These are phyloP conservation scores for Nephrotoma flavescens DNA, from an alignment of 2,888 invertebrate genomes.

Conservation along the genomic window DNA sequence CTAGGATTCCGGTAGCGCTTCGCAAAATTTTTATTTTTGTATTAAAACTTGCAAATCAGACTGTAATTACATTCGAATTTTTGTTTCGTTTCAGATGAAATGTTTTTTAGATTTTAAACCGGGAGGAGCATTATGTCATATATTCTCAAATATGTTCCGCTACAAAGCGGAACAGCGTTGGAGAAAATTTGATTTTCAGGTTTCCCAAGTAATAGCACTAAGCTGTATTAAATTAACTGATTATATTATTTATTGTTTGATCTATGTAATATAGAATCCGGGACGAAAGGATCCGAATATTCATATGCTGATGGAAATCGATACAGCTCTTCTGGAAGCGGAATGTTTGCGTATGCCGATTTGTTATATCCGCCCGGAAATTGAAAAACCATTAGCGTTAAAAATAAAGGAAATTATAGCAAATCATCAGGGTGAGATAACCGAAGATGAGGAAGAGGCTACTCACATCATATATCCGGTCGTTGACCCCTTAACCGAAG, in stretches of 20 bases:
- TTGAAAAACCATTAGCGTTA: slow-evolving; percentile 63
- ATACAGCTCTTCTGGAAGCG: slow-evolving; percentile 66
- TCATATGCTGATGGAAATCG: slow-evolving; percentile 84
- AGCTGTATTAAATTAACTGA: background rate
- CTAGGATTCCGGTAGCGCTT: slow-evolving; percentile 61
- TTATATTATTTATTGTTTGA: background rate
- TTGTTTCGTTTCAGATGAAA: slow-evolving; percentile 54
- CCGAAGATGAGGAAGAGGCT: slow-evolving; percentile 75
- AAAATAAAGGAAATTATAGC: slow-evolving; percentile 81
- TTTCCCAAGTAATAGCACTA: slow-evolving; percentile 26
- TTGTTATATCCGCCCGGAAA: slow-evolving; percentile 68
- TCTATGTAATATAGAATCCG: slow-evolving; percentile 39
- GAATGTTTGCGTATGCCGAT: slow-evolving; percentile 67
- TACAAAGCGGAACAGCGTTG: slow-evolving; percentile 94
- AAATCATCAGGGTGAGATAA: slow-evolving; percentile 67
- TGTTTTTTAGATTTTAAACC: slow-evolving; percentile 93
- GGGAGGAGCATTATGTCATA: slow-evolving; percentile 83
- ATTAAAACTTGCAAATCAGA: background rate
- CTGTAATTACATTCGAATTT: background rate
- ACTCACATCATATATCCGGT: slow-evolving; percentile 83
- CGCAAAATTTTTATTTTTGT: slow-evolving; percentile 19
- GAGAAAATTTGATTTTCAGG: slow-evolving; percentile 86
- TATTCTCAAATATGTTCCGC: slow-evolving; percentile 84
- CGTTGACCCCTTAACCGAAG: slow-evolving; percentile 74
- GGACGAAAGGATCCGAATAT: slow-evolving; percentile 82